Evolutionary conservation across 2,113 vertebrate species (phyloP).

Genomic region (Saguinus imperator): DNA sequence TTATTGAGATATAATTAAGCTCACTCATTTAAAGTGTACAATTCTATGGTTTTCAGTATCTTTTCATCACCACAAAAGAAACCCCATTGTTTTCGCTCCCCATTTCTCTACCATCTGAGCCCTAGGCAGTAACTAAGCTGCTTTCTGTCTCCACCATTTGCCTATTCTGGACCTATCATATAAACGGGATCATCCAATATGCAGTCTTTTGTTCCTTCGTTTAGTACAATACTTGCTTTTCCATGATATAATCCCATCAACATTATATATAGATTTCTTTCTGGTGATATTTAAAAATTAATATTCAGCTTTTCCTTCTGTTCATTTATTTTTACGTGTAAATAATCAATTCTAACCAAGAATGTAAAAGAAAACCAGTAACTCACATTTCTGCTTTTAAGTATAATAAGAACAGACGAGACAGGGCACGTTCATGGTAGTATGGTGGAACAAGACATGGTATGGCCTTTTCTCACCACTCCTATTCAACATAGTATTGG

Average conservation of each 20-base stretch:
- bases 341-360: background rate
- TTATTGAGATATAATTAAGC: background rate
- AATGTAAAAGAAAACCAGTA: background rate
- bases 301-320: background rate
- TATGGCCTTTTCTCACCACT: too few species aligned
- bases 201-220: background rate
- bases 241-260: background rate
- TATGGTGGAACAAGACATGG: too few species aligned
- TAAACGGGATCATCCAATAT: background rate
- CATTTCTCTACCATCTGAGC: too few species aligned
- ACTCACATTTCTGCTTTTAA: background rate
- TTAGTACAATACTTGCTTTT: background rate
- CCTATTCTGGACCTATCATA: background rate
- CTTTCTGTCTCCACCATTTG: background rate
- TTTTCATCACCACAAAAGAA: background rate
- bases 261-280: background rate
- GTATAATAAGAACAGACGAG: background rate
- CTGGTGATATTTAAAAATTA: background rate
- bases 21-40: background rate
- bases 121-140: background rate
- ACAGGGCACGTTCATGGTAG: too few species aligned
- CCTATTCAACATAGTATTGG: too few species aligned
- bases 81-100: background rate
- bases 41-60: background rate
- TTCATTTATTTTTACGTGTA: background rate